Evolutionary conservation across 2,797 vertebrate species (phyloP), one percentile per base, ranked within the genome.

Genomic region (Gila robusta): DNA sequence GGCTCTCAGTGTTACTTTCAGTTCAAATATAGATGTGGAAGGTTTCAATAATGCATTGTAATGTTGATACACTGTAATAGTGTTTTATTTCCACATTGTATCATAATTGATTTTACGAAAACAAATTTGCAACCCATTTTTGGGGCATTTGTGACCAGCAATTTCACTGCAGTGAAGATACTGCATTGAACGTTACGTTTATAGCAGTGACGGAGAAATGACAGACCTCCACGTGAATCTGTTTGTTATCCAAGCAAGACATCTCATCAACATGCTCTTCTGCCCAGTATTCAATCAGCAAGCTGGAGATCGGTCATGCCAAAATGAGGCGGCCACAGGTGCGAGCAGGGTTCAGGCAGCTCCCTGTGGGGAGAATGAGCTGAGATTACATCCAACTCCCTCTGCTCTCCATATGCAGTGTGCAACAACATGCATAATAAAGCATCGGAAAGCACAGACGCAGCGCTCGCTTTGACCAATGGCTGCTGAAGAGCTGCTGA

Each of bases 261-360:
- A 28, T 66, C 79, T 67, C 79, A 41, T 80, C 59, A 67, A 66
- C 59, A 66, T 28, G 56, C 77, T 79, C n/a, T 19, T 79, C 37
- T 79, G 62, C 47, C 72, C 78, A 73, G 52, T 62, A 47, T 85
- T 84, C 72, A 52, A 12, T 71, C 28, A 44, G 35, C n/a, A 79
- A 64, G 37, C 72, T 47, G 41, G 39, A 49, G 56, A 83, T 67
- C 10, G 73, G 64, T 84, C 16, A 39, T 64, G 54, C 54, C 56
- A 70, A 73, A 54, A 62, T 59, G 69, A 73, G 69, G 62, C 28
- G 77, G 74, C 39, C 85, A 80, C 85, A 90, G 85, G 80, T 90
- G 87, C 64, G 71, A 54, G 47, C 56, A 17, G 21, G 56, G 72
- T 54, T 41, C 66, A 70, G 64, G 47, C 16, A 74, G 72, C 52